phyloP scores from a whole-genome alignment of 1,140 invertebrate genomes.

The Pseudomyrmex concolor region DNA sequence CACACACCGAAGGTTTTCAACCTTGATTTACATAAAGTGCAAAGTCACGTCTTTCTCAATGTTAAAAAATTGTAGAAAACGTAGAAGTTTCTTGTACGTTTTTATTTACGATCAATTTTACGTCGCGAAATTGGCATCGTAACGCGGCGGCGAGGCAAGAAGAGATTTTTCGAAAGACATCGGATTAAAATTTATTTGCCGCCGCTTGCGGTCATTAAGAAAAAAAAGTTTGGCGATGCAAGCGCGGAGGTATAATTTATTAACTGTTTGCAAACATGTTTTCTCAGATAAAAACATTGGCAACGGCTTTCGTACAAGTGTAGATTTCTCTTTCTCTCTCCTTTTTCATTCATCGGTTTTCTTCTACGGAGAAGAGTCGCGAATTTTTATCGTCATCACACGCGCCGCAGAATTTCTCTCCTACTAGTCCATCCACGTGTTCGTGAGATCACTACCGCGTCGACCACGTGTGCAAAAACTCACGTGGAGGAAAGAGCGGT shows the following conservation, averaged over 20 bases:
- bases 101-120: background rate
- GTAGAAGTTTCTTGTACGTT: background rate
- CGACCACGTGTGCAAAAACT: conserved; percentile 48
- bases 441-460: conserved; percentile 56
- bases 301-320: background rate
- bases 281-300: background rate
- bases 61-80: background rate
- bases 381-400: conserved; percentile 26
- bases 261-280: background rate
- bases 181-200: conserved; percentile 1
- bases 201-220: too few species aligned
- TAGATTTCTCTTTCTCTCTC: background rate
- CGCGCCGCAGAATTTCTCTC: background rate
- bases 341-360: conserved; percentile 19
- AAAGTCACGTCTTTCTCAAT: background rate
- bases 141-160: background rate
- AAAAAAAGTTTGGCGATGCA: background rate
- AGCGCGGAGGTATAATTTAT: conserved; percentile 4
- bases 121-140: background rate
- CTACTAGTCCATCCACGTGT: conserved; percentile 32
- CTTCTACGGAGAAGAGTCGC: background rate
- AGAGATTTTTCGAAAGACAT: background rate
- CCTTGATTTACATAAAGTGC: background rate
- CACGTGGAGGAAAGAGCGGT: background rate
- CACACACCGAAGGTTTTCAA: too few species aligned